Conservation (phyloP, 1,140 invertebrate species). For the Yoshiicerus persimilis region DNA sequence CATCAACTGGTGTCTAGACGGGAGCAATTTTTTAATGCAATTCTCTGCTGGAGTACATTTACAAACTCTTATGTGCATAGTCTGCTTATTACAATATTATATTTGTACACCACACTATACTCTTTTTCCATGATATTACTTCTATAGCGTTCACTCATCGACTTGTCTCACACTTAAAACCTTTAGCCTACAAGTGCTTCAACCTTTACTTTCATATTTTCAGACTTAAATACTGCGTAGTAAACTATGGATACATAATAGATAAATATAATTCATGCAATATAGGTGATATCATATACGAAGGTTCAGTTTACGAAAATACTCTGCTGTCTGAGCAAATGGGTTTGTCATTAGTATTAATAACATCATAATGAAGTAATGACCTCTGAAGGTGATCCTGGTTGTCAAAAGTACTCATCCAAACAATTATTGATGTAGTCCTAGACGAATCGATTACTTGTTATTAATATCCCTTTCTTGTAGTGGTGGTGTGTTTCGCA, state of each 20-base stretch:
- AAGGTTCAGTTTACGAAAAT: too few species aligned
- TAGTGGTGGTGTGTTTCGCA: too few species aligned
- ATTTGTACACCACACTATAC: neutral
- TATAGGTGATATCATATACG: too few species aligned
- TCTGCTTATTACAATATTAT: neutral
- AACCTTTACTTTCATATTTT: neutral
- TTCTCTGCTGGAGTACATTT: neutral
- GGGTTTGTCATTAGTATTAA: neutral
- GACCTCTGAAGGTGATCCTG: neutral
- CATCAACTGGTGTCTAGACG: slow-evolving; percentile 21
- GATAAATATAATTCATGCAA: neutral
- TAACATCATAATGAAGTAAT: neutral
- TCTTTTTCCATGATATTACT: neutral
- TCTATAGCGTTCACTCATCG: neutral
- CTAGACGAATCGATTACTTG: too few species aligned
- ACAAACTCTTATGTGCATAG: neutral
- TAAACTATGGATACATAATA: neutral
- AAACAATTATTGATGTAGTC: neutral
- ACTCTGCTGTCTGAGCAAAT: neutral
- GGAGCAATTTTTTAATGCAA: slow-evolving; percentile 5
- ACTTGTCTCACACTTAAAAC: neutral
- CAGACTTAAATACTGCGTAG: neutral
- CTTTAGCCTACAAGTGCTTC: neutral
- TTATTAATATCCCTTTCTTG: too few species aligned
- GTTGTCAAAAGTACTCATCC: neutral